A percentile compares a stretch with the other conserved stretches of the same genome.
These are phyloP conservation scores for Amphiprion percula DNA, from an alignment of 2,113 vertebrate genomes.

Conservation along the genomic window DNA sequence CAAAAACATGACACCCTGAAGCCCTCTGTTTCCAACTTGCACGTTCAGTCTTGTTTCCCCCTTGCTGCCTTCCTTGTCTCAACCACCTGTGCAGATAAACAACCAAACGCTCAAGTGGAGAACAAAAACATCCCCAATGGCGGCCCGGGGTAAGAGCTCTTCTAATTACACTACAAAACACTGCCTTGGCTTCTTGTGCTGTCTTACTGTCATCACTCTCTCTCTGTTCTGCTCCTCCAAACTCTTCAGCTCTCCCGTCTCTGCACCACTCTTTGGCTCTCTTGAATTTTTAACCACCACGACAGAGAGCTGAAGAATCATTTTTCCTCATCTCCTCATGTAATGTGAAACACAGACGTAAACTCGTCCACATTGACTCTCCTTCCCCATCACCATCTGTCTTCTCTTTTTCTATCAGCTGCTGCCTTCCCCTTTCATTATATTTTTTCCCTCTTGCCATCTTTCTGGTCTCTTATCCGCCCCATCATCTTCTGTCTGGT, in stretches of 20 bases:
- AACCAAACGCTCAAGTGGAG: slow-evolving; percentile 63
- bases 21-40: slow-evolving; percentile 23
- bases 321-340: slow-evolving; percentile 23
- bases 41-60: slow-evolving; percentile 17
- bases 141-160: slow-evolving; percentile 51
- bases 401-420: slow-evolving; percentile 19
- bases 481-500: slow-evolving; percentile 7
- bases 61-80: slow-evolving; percentile 22
- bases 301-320: slow-evolving; percentile 16
- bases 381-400: slow-evolving; percentile 12
- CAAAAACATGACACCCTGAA: slow-evolving; percentile 35
- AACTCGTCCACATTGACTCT: not conserved
- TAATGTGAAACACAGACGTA: slow-evolving; percentile 13
- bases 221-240: slow-evolving; percentile 15
- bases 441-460: not conserved
- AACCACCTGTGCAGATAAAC: slow-evolving; percentile 72
- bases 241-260: slow-evolving; percentile 16
- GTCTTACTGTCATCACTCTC: slow-evolving; percentile 25
- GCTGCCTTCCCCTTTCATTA: slow-evolving; percentile 14
- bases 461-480: not conserved
- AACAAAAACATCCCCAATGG: slow-evolving; percentile 65
- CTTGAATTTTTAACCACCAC: slow-evolving; percentile 47
- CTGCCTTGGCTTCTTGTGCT: slow-evolving; percentile 30
- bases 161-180: slow-evolving; percentile 72
- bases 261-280: slow-evolving; percentile 19